Conservation (phyloP, 1,140 invertebrate species). For the Eubasilissa regina region DNA sequence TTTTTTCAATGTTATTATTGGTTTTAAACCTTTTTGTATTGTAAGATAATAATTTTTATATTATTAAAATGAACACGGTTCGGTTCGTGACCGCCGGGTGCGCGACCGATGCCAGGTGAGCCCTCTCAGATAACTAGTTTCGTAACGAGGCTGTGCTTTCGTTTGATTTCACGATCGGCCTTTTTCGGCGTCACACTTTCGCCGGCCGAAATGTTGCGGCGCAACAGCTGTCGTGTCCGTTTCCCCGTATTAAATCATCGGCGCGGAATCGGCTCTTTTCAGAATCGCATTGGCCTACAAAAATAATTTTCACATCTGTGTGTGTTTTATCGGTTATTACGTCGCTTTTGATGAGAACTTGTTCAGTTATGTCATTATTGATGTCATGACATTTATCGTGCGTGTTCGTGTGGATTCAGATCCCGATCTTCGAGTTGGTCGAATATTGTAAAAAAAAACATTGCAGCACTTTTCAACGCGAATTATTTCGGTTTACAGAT, state of each 20-base stretch:
- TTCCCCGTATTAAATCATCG: constrained; percentile 5
- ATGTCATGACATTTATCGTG: too few relatives aligned
- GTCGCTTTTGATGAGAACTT: background rate
- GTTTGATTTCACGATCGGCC: constrained; percentile 26
- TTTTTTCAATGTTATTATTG: too few relatives aligned
- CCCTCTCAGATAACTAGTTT: constrained; percentile 27
- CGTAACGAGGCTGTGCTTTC: constrained; percentile 38
- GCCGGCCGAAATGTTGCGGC: constrained; percentile 2
- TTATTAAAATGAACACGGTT: background rate
- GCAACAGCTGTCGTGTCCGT: background rate
- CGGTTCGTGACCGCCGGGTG: background rate
- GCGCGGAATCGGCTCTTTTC: background rate
- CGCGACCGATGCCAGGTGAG: background rate
- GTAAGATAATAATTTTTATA: too few relatives aligned
- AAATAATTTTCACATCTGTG: background rate
- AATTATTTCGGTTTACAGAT: too few relatives aligned
- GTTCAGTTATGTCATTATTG: too few relatives aligned
- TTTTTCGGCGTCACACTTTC: constrained; percentile 40
- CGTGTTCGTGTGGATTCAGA: too few relatives aligned
- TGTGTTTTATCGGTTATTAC: background rate
- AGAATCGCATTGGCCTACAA: constrained; percentile 15
- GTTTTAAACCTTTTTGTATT: too few relatives aligned
- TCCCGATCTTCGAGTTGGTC: too few relatives aligned
- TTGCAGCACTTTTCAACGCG: too few relatives aligned
- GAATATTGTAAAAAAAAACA: too few relatives aligned